Percentiles rank a stretch among this genome's conserved stretches.
These are phyloP conservation scores for Synanthedon myopaeformis DNA, from an alignment of 2,888 invertebrate species.

Conservation along the genomic window DNA sequence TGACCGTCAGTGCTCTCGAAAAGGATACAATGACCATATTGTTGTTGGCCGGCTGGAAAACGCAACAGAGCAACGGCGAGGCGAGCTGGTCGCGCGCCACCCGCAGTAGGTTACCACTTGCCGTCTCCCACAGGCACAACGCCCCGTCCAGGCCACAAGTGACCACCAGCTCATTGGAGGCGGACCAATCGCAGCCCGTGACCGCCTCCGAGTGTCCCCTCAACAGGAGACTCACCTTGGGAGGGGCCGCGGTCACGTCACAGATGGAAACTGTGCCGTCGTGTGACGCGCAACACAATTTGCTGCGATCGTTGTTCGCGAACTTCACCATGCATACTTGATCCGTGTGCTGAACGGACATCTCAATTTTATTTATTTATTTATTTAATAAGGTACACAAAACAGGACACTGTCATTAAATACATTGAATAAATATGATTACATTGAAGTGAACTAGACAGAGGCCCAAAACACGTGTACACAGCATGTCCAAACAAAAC, in stretches of 20 bases:
- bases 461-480: too few species aligned
- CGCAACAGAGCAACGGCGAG: slow-evolving; percentile 76
- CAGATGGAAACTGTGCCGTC: slow-evolving; percentile 86
- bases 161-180: slow-evolving; percentile 85
- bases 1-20: slow-evolving; percentile 6
- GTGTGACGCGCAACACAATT: slow-evolving; percentile 82
- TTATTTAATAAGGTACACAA: too few species aligned
- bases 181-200: slow-evolving; percentile 88
- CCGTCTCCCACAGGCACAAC: slow-evolving; percentile 80
- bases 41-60: slow-evolving; percentile 87
- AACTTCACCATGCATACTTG: slow-evolving; percentile 84
- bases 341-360: slow-evolving; percentile 65
- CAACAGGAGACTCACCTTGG: slow-evolving; percentile 77
- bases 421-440: too few species aligned
- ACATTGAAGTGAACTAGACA: too few species aligned
- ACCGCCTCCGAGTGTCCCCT: slow-evolving; percentile 82
- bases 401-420: too few species aligned
- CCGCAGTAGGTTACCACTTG: slow-evolving; percentile 67
- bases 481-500: too few species aligned
- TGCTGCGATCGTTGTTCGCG: slow-evolving; percentile 85
- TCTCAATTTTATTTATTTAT: too few species aligned
- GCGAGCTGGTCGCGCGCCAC: slow-evolving; percentile 73
- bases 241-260: slow-evolving; percentile 78
- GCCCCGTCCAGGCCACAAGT: slow-evolving; percentile 81
- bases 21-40: slow-evolving; percentile 88